phyloP scores from a whole-genome alignment of 1,140 invertebrate species.

The Pissodes strobi region DNA sequence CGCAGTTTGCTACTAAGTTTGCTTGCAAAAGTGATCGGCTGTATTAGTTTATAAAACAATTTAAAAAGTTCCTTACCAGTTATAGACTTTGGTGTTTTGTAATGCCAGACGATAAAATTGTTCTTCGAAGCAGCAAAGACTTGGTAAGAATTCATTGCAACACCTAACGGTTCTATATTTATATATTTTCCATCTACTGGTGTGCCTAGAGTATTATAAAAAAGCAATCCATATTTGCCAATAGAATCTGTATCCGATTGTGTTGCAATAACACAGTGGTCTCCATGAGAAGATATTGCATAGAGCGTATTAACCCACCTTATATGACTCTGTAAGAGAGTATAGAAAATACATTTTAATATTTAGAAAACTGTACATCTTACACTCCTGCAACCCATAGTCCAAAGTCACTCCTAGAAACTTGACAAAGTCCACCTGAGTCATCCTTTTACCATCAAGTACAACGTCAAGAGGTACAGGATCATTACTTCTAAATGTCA shows the following conservation, averaged over 20 bases:
- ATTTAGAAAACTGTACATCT: too few species aligned
- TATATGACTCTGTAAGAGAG: slow-evolving; percentile 70
- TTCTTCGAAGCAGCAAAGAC: slow-evolving; percentile 78
- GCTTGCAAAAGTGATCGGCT: too few species aligned
- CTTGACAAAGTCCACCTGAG: too few species aligned
- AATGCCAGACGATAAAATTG: slow-evolving; percentile 85
- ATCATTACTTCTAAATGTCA: too few species aligned
- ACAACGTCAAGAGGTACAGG: too few species aligned
- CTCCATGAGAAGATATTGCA: slow-evolving; percentile 70
- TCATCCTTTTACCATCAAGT: too few species aligned
- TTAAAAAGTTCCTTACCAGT: slow-evolving; percentile 37
- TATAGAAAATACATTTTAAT: slow-evolving; percentile 33
- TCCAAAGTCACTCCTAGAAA: too few species aligned
- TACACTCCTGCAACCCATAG: too few species aligned
- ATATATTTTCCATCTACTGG: slow-evolving; percentile 81
- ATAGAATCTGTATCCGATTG: slow-evolving; percentile 61
- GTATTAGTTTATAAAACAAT: too few species aligned
- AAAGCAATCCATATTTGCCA: slow-evolving; percentile 72
- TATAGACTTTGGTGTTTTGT: slow-evolving; percentile 73
- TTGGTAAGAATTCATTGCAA: slow-evolving; percentile 74
- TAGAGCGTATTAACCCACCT: slow-evolving; percentile 73
- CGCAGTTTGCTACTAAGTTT: too few species aligned
- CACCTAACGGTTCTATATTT: slow-evolving; percentile 65
- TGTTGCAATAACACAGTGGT: slow-evolving; percentile 74
- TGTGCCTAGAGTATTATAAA: slow-evolving; percentile 89